phyloP scores from a whole-genome alignment of 1,140 invertebrate species.

The Nasonia vitripennis region DNA sequence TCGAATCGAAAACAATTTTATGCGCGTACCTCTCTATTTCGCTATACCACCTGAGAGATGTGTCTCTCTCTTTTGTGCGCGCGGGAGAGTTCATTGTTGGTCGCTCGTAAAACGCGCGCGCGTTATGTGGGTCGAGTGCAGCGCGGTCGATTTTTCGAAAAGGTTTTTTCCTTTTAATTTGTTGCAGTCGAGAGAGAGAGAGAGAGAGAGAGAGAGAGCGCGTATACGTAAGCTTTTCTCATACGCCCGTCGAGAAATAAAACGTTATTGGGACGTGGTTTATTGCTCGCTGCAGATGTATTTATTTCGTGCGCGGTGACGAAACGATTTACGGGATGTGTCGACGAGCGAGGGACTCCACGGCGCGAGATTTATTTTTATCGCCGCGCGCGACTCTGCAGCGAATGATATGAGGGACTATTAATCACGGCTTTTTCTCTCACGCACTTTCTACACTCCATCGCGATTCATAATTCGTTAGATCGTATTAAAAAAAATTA shows the following conservation, averaged over 20 bases:
- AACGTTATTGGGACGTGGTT: constrained; percentile 11
- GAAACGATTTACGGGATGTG: constrained; percentile 9
- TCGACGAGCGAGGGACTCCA: neutral
- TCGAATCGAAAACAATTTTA: neutral
- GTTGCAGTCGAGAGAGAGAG: neutral
- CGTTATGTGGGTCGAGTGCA: constrained; percentile 41
- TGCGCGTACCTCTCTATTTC: neutral
- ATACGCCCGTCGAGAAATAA: neutral
- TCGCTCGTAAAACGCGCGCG: constrained; percentile 29
- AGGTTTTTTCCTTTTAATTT: constrained; percentile 34
- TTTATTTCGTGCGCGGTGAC: neutral
- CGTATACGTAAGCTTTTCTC: constrained; percentile 19
- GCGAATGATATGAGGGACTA: neutral
- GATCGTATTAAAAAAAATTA: too few species aligned
- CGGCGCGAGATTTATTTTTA: neutral
- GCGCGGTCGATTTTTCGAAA: constrained; percentile 21
- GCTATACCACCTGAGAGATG: neutral
- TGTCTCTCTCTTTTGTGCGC: constrained; percentile 19
- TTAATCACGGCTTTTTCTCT: constrained; percentile 7
- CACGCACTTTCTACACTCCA: too few species aligned
- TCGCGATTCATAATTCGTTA: neutral
- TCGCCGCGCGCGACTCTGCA: neutral
- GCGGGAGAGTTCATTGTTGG: constrained; percentile 36
- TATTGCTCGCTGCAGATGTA: neutral
- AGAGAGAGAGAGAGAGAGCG: too few species aligned